Conservation (phyloP, 1,140 invertebrate genomes). For the Pygmarrhopalites habei region DNA sequence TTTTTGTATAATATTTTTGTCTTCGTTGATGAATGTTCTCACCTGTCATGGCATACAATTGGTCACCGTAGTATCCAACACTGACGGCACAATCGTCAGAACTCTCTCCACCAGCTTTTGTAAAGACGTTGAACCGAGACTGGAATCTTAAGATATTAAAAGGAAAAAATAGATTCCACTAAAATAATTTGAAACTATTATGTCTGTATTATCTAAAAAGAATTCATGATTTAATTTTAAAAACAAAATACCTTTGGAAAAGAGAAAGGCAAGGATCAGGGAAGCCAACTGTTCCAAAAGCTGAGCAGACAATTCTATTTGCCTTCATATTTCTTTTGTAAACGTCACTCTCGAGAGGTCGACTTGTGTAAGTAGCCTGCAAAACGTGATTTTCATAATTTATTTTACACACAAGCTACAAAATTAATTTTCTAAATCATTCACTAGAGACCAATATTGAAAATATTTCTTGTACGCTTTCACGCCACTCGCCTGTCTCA, state of each 20-base stretch:
- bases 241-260: constrained; percentile 42
- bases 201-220: too few species aligned
- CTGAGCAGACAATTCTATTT: constrained; percentile 45
- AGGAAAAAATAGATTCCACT: too few species aligned
- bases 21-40: too few species aligned
- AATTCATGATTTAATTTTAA: not conserved
- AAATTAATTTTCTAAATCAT: too few species aligned
- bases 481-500: too few species aligned
- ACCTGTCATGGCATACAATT: constrained; percentile 47
- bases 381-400: too few species aligned
- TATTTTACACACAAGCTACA: too few species aligned
- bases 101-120: constrained; percentile 3
- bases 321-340: constrained; percentile 44
- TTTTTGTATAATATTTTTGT: too few species aligned
- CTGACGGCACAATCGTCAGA: constrained; percentile 46
- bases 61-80: constrained; percentile 43
- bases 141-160: not conserved
- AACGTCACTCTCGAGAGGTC: constrained; percentile 43
- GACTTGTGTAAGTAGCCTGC: constrained; percentile 44
- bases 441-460: too few species aligned
- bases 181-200: too few species aligned
- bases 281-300: constrained; percentile 46
- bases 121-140: not conserved
- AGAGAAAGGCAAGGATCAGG: constrained; percentile 48
- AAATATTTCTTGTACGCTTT: too few species aligned